Evolutionary conservation across 1,140 invertebrate genomes (phyloP).

Genomic region (Hermatobates lingyangjiaoensis): DNA sequence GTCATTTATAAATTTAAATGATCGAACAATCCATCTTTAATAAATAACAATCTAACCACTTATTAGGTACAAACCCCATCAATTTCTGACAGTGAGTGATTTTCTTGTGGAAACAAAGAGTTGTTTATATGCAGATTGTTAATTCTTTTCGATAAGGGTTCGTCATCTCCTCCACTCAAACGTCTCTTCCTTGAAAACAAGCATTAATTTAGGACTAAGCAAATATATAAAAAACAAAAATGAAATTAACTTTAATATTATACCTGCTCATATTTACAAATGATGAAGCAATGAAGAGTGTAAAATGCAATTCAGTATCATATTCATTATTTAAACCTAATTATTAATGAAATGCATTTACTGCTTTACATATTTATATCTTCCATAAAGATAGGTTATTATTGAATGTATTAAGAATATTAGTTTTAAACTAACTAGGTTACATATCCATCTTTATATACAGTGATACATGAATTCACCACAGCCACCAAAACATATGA

Average conservation of each 20-base stretch:
- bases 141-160: slow-evolving; percentile 53
- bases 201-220: background rate
- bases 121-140: slow-evolving; percentile 57
- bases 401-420: no score
- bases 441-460: no score
- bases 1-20: no score
- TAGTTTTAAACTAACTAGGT: no score
- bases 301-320: background rate
- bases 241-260: background rate
- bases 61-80: no score
- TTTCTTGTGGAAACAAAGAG: slow-evolving; percentile 8
- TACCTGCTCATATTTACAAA: background rate
- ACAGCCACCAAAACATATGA: no score
- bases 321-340: background rate
- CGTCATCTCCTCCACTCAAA: slow-evolving; percentile 35
- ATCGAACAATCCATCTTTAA: no score
- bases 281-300: background rate
- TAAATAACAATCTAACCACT: no score
- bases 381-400: no score
- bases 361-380: background rate
- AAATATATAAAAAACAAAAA: background rate
- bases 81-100: background rate
- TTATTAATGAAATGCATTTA: background rate
- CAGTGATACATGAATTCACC: no score
- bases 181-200: slow-evolving; percentile 31